Conservation (phyloP, 2,888 invertebrate genomes). For the Diarsia rubi region DNA sequence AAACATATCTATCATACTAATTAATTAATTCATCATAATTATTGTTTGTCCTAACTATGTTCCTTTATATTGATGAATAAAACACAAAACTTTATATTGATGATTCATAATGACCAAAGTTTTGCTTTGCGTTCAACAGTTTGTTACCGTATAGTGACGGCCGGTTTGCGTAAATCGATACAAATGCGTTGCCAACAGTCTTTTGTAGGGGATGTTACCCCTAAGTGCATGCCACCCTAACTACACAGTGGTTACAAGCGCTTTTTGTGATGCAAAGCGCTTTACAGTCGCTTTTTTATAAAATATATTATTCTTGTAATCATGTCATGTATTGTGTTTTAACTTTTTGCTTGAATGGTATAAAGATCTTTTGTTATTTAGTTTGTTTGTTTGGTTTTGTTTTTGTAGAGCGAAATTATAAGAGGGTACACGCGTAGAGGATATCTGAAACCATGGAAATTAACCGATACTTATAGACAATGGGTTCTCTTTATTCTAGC, state of each 20-base stretch:
- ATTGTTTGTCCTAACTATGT: neutral
- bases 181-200: slow-evolving; percentile 84
- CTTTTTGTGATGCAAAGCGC: slow-evolving; percentile 71
- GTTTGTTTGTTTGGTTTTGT: neutral
- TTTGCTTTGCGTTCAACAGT: slow-evolving; percentile 50
- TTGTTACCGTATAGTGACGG: slow-evolving; percentile 58
- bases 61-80: slow-evolving; percentile 17
- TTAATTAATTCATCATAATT: slow-evolving; percentile 5
- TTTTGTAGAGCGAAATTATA: neutral
- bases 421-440: neutral
- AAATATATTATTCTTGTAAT: slow-evolving; percentile 24
- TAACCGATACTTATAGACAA: neutral
- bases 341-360: neutral
- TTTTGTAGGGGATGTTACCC: slow-evolving; percentile 83
- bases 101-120: slow-evolving; percentile 33
- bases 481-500: neutral
- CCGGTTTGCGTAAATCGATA: slow-evolving; percentile 77
- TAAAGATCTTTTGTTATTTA: neutral
- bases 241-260: slow-evolving; percentile 70
- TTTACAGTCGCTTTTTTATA: slow-evolving; percentile 63
- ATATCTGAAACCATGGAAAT: neutral
- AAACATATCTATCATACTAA: neutral
- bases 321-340: slow-evolving; percentile 2
- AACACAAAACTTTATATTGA: slow-evolving; percentile 20
- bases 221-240: slow-evolving; percentile 75